Conservation (phyloP, 2,113 vertebrate species). For the Ochotona curzoniae region DNA sequence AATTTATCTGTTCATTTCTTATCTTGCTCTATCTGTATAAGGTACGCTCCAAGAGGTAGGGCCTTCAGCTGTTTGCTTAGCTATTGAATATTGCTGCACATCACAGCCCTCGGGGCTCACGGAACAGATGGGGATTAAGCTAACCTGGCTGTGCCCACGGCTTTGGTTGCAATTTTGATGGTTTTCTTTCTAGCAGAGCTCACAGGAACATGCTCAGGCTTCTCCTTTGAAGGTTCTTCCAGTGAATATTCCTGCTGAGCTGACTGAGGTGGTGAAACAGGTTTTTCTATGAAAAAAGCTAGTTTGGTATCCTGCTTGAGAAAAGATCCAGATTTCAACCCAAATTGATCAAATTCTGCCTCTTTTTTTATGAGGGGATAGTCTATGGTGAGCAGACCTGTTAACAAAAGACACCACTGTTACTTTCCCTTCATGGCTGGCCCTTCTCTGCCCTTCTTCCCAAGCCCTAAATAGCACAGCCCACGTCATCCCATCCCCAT, state of each 20-base stretch:
- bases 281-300: neutral
- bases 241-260: accelerated
- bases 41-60: neutral
- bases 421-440: neutral
- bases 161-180: neutral
- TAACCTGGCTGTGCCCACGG: neutral
- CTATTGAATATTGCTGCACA: accelerated
- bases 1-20: neutral
- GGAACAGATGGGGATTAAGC: neutral
- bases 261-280: neutral
- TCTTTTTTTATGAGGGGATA: conserved; percentile 22
- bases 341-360: neutral
- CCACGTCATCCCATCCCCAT: neutral
- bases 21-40: neutral
- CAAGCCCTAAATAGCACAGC: neutral
- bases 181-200: neutral
- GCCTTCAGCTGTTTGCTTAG: neutral
- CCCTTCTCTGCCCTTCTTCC: neutral
- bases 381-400: conserved; percentile 77
- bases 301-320: neutral
- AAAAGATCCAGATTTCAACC: neutral
- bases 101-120: neutral
- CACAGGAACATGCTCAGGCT: neutral
- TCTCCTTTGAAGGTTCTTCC: neutral
- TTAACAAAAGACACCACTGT: neutral